These are phyloP conservation scores for Laticauda laticaudata DNA, from an alignment of 2,113 vertebrate genomes.

Conservation along the genomic window DNA sequence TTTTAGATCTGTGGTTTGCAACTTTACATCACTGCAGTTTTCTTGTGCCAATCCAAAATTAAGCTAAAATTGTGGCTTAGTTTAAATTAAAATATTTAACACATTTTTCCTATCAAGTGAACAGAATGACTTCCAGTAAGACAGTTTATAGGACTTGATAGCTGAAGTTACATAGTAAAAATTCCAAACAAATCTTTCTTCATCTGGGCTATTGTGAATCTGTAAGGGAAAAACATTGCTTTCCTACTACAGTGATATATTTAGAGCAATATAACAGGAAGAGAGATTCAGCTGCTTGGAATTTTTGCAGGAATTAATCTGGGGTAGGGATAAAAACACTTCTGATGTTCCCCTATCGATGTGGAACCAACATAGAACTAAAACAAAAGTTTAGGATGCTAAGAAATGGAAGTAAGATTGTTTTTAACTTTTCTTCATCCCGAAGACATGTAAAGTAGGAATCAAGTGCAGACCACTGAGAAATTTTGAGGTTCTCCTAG, in stretches of 20 bases:
- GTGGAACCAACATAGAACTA: not conserved
- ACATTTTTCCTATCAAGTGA: not conserved
- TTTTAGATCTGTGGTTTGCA: accelerated
- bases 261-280: not conserved
- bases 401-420: not conserved
- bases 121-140: not conserved
- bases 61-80: not conserved
- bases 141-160: not conserved
- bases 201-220: not conserved
- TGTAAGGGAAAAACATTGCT: not conserved
- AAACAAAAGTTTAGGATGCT: not conserved
- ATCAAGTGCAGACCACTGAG: not conserved
- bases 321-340: not conserved
- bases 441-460: not conserved
- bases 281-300: not conserved
- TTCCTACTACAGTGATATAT: not conserved
- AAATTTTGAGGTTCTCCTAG: not conserved
- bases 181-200: not conserved
- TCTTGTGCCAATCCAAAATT: not conserved
- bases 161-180: not conserved
- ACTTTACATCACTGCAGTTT: not conserved
- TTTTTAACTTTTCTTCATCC: not conserved
- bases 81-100: not conserved
- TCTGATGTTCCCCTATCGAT: not conserved
- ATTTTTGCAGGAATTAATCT: not conserved